A percentile compares a stretch with the other conserved stretches of the same genome.
Conservation (phyloP, 1,140 invertebrate genomes). For the Melanaphis sacchari region DNA sequence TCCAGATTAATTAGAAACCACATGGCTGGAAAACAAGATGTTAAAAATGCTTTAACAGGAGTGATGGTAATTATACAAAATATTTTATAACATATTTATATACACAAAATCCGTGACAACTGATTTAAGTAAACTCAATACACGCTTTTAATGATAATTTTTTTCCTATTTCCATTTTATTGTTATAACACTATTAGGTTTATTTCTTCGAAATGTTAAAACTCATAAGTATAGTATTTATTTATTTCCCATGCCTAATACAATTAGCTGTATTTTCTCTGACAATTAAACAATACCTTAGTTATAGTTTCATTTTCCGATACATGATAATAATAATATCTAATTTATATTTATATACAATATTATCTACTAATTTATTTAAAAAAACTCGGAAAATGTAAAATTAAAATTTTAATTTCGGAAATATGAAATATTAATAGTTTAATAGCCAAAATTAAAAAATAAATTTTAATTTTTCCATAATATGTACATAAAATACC, state of each 20-base stretch:
- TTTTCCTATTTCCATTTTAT: background rate
- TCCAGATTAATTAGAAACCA: slow-evolving; percentile 91
- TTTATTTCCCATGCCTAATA: background rate
- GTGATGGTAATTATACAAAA: slow-evolving; percentile 76
- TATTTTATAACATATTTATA: background rate
- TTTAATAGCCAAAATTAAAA: background rate
- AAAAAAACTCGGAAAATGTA: background rate
- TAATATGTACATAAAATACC: background rate
- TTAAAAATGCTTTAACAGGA: slow-evolving; percentile 92
- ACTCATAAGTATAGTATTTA: background rate
- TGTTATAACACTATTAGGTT: background rate
- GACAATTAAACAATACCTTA: background rate
- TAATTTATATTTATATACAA: too few species aligned
- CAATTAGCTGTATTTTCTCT: background rate
- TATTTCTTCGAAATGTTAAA: background rate
- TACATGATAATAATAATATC: too few species aligned
- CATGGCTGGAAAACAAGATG: slow-evolving; percentile 89
- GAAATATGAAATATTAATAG: background rate
- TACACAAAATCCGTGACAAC: background rate
- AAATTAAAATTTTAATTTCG: too few species aligned
- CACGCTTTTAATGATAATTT: background rate
- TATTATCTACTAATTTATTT: background rate
- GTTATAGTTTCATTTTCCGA: background rate
- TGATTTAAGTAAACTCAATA: background rate
- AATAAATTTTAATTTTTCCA: background rate